phyloP scores from a whole-genome alignment of 2,113 vertebrate species.

The Myxocyprinus asiaticus region DNA sequence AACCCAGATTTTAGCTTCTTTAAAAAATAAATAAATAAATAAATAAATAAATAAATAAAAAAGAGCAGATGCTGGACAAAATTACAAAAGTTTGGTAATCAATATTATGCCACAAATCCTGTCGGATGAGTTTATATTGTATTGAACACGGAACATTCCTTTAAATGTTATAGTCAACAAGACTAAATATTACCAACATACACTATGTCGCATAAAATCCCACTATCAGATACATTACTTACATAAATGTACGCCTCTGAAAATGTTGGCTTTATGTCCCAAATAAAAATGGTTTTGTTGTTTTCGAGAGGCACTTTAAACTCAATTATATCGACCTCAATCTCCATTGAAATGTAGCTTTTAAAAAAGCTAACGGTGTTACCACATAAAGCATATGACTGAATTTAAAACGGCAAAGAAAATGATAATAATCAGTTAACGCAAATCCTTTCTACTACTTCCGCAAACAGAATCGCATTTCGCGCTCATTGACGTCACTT shows the following conservation, averaged over 20 bases:
- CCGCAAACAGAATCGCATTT: slow-evolving; percentile 38
- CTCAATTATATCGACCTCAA: slow-evolving; percentile 72
- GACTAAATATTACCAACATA: not conserved
- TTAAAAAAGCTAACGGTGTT: not conserved
- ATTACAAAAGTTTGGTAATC: too few species aligned
- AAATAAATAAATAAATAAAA: too few species aligned
- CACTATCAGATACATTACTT: slow-evolving; percentile 32
- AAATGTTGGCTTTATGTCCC: slow-evolving; percentile 68
- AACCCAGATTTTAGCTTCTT: too few species aligned
- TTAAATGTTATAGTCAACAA: not conserved
- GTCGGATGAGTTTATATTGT: too few species aligned
- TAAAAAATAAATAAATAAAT: too few species aligned
- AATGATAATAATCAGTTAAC: not conserved
- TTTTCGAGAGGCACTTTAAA: slow-evolving; percentile 72
- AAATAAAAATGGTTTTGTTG: slow-evolving; percentile 76
- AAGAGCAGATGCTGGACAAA: too few species aligned
- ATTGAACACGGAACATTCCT: not conserved
- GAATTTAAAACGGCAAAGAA: not conserved
- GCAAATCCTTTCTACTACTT: not conserved
- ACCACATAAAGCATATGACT: not conserved
- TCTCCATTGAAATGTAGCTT: slow-evolving; percentile 11
- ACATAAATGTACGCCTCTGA: slow-evolving; percentile 67
- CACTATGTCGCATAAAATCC: not conserved
- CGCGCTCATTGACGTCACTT: slow-evolving; percentile 19
- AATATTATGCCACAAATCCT: too few species aligned